A percentile compares a stretch with the other conserved stretches of the same genome.
Evolutionary conservation across 2,797 vertebrate species (phyloP).

Genomic region (Xyrichtys novacula): DNA sequence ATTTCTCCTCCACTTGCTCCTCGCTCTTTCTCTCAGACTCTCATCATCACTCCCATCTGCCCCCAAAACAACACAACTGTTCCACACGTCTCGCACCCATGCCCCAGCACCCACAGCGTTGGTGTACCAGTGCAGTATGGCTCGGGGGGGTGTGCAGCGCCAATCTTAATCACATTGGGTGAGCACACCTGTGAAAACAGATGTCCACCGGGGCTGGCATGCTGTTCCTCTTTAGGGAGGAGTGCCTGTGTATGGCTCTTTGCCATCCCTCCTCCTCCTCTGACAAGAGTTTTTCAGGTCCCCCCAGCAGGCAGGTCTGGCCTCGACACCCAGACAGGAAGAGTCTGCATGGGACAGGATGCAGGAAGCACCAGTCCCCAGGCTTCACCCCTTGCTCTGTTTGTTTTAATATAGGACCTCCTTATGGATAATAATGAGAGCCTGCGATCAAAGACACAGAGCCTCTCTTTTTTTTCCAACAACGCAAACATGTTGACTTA

Average conservation of each 20-base stretch:
- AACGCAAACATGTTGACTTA: constrained; percentile 34
- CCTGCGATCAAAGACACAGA: constrained; percentile 34
- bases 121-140: constrained; percentile 44
- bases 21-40: constrained; percentile 66
- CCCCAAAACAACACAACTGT: constrained; percentile 65
- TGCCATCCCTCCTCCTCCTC: constrained; percentile 23
- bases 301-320: constrained; percentile 52
- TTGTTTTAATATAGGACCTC: constrained; percentile 60
- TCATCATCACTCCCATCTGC: constrained; percentile 76
- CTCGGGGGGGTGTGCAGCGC: constrained; percentile 52
- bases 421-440: constrained; percentile 51
- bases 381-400: constrained; percentile 58
- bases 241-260: constrained; percentile 59
- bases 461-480: not conserved
- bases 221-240: constrained; percentile 80
- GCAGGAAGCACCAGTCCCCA: constrained; percentile 59
- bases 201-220: constrained; percentile 80
- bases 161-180: constrained; percentile 84
- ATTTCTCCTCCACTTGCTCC: constrained; percentile 57
- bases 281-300: constrained; percentile 31
- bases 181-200: constrained; percentile 88
- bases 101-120: constrained; percentile 62
- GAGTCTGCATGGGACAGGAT: constrained; percentile 52
- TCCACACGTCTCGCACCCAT: constrained; percentile 56
- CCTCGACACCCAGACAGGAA: constrained; percentile 63